Evolutionary conservation across 2,113 vertebrate species (phyloP), one percentile per base, ranked within the genome.

Genomic region (Cynoglossus semilaevis): DNA sequence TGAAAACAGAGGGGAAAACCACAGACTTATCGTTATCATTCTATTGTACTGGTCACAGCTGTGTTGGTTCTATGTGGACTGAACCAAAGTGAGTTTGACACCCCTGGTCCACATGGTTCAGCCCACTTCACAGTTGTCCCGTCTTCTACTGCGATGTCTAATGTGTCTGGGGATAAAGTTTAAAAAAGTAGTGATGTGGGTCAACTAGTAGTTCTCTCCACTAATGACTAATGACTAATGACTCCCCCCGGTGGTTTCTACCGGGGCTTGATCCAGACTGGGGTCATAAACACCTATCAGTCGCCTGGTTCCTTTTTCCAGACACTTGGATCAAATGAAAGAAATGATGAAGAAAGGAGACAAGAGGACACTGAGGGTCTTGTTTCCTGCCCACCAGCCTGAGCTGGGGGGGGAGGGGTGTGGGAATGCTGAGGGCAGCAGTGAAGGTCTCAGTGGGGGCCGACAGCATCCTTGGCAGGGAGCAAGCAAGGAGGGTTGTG

Each of bases 381-480:
- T 75, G 71, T 79, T 86, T 82, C 73, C 81, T 69, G 68, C 72
- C 51, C 10, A 48, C 53, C 58, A 51, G 72, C 13, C 58, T 73
- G 80, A 74, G 79, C 60, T 76, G 71, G 51, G 78, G 55, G 76
- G 82, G 78, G 71, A 78, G 50, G 80, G 79, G 74, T 90, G 88
- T 89, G 85, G 86, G 89, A 90, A 90, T 62, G 48, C 76, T 76
- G 80, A 76, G 76, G 63, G 80, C 81, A 61, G 68, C 69, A 79
- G 73, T 70, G 35, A 76, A 77, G 73, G 57, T 81, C 85, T 88
- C 89, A 87, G 84, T 78, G 7, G 85, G 81, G 77, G 54, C 70
- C 45, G 41, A 72, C 85, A 80, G 81, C 83, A 80, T 87, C 87
- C 85, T 89, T 90, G 88, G 90, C 88, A 89, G 81, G 84, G 83